A percentile compares a stretch with the other conserved stretches of the same genome.
Conservation (phyloP, 2,888 invertebrate genomes). For the Oligia latruncula region DNA sequence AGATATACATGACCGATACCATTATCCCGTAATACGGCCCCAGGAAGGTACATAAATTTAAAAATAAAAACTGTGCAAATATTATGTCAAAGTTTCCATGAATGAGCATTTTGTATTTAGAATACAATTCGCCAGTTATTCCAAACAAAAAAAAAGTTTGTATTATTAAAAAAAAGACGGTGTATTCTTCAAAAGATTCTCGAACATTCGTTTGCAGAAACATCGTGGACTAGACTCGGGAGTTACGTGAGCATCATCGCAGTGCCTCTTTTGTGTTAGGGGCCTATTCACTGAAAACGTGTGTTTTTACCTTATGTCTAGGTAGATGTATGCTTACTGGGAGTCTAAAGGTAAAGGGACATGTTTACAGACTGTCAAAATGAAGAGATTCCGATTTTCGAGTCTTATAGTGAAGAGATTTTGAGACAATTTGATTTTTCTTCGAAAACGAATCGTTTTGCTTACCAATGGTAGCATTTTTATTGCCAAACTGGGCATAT, state of each 20-base stretch:
- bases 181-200: slow-evolving; percentile 60
- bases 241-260: slow-evolving; percentile 60
- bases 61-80: background rate
- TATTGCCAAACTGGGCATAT: no score
- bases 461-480: no score
- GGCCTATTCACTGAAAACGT: slow-evolving; percentile 51
- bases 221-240: slow-evolving; percentile 27
- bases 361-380: slow-evolving; percentile 28
- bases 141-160: slow-evolving; percentile 17
- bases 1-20: background rate
- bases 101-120: slow-evolving; percentile 27
- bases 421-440: background rate
- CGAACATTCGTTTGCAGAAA: slow-evolving; percentile 54
- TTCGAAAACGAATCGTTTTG: no score
- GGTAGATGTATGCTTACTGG: background rate
- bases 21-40: background rate
- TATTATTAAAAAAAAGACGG: slow-evolving; percentile 41
- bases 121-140: slow-evolving; percentile 27
- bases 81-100: background rate
- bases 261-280: slow-evolving; percentile 56
- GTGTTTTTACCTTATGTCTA: slow-evolving; percentile 48
- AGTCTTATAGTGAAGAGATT: background rate
- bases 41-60: background rate
- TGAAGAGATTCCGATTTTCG: background rate
- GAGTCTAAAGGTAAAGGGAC: slow-evolving; percentile 24